Evolutionary conservation across 2,113 vertebrate species (phyloP), one percentile per base, ranked within the genome.

Genomic region (Phocoena sinus): DNA sequence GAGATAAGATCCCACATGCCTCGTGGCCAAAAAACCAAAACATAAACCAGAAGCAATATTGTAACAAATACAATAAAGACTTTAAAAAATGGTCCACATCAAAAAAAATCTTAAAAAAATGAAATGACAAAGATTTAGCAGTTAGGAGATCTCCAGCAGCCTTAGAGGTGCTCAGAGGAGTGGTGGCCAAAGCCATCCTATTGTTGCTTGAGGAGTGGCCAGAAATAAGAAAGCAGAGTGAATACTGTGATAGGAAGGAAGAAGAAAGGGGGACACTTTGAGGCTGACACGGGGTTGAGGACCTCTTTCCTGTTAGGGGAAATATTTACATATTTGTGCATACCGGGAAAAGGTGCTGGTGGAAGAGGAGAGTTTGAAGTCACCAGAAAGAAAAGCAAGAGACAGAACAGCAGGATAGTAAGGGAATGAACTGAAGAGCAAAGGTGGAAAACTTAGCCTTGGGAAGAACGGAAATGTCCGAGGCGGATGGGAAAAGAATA

Each of bases 81-180:
- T 58, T 58, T 58, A 58, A 8, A 58, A 58, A 20, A 21, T 58
- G 56, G 56, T 58, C 56, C 56, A 20, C 18, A 8, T 58, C 56
- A 56, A 56, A 58, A 58, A 56, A 58, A 58, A 58, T 58, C 56
- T 58, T 58, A 8, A 56, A 58, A 58, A 58, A 33, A 53, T 23
- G 47, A 31, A 47, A 41, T 17, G 15, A 38, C 60, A 87, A 47
- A 67, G 53, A 21, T 20, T 53, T 71, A 26, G 60, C 26, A 41
- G 23, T 23, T 53, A 33, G 47, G 56, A 62, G 63, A 44, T 65
- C 41, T 23, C 9, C 60, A 68, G 31, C 6, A 2, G 85, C 56
- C 41, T 50, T 11, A 1, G 0, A 4, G 56, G 44, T 3, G 25
- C 8, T 23, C 14, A 3, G 18, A 1, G 56, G 9, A 41, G 9